Evolutionary conservation across 2,888 invertebrate species (phyloP).

Genomic region (Brachyptera risi): DNA sequence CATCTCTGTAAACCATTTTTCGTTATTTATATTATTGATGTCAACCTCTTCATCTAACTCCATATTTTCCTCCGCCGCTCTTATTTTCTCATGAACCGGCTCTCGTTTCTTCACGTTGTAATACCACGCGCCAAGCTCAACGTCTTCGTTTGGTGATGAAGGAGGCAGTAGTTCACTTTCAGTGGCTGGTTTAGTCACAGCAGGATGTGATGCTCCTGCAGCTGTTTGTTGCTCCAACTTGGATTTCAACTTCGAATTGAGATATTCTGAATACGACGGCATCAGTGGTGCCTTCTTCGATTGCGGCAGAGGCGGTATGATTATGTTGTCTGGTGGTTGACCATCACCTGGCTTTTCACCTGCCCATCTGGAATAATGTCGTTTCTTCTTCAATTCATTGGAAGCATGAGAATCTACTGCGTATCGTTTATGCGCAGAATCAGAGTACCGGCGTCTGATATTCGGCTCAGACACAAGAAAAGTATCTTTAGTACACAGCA

Average conservation of each 20-base stretch:
- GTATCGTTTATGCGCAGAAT: not conserved
- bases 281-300: not conserved
- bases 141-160: not conserved
- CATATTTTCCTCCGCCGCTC: not conserved
- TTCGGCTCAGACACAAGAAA: not conserved
- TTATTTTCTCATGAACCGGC: no score
- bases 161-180: not conserved
- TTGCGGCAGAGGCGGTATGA: not conserved
- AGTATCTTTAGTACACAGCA: not conserved
- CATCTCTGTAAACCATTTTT: not conserved
- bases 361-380: not conserved
- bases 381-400: not conserved
- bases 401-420: not conserved
- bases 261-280: not conserved
- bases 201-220: not conserved
- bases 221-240: not conserved
- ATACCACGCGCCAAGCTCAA: conserved; percentile 8
- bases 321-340: no score
- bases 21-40: not conserved
- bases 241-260: not conserved
- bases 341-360: not conserved
- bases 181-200: not conserved
- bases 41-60: not conserved
- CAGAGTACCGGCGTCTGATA: not conserved
- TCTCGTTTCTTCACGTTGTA: not conserved